Evolutionary conservation across 2,113 vertebrate species (phyloP).

Genomic region (Recurvirostra avosetta): DNA sequence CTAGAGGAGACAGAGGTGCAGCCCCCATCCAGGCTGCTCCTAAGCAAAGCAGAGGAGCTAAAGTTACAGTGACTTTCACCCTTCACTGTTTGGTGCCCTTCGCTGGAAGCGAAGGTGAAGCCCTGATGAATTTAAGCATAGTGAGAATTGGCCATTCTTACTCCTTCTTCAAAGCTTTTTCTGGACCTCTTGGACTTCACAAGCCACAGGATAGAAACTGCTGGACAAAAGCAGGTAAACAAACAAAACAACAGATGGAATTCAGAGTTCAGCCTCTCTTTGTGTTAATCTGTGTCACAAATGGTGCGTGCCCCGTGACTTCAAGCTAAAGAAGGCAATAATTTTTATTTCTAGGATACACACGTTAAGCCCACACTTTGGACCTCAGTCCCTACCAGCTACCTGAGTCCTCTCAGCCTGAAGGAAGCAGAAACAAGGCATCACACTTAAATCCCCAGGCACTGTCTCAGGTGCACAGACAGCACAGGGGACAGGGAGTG

Average conservation of each 20-base stretch:
- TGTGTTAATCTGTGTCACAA: not conserved
- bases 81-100: not conserved
- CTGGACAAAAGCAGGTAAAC: not conserved
- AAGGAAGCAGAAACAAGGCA: not conserved
- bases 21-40: not conserved
- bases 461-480: not conserved
- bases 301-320: not conserved
- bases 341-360: not conserved
- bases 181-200: not conserved
- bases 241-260: not conserved
- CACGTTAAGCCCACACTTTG: not conserved
- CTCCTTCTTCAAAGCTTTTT: not conserved
- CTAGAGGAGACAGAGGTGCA: not conserved
- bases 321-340: not conserved
- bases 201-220: not conserved
- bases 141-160: not conserved
- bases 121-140: not conserved
- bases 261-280: not conserved
- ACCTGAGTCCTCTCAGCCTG: not conserved
- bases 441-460: fast-evolving
- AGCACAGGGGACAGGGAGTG: not conserved
- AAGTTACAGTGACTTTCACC: not conserved
- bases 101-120: fast-evolving
- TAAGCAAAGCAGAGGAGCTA: not conserved
- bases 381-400: not conserved